Conservation (phyloP, 2,888 invertebrate genomes). For the Escarpia spicata region DNA sequence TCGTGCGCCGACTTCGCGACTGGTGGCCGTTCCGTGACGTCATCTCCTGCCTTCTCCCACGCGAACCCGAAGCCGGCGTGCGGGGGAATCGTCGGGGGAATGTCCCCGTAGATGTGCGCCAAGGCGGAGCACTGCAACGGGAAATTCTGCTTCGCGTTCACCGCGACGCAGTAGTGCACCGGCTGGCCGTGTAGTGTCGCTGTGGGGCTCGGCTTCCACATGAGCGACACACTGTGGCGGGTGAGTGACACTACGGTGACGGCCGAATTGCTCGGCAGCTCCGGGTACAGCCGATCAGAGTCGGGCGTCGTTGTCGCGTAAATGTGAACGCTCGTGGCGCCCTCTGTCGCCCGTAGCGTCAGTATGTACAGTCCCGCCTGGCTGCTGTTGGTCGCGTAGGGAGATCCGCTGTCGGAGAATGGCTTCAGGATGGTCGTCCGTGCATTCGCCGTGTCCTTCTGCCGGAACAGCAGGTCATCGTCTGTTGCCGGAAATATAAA, state of each 20-base stretch:
- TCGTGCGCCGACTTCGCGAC: background rate
- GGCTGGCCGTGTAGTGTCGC: slow-evolving; percentile 28
- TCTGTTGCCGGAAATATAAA: background rate
- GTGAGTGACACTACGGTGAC: slow-evolving; percentile 42
- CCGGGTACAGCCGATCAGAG: slow-evolving; percentile 45
- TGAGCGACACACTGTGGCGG: slow-evolving; percentile 41
- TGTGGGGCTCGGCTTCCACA: slow-evolving; percentile 50
- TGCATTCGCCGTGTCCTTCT: background rate
- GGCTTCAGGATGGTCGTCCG: slow-evolving; percentile 22
- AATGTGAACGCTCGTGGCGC: slow-evolving; percentile 54
- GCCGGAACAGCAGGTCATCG: slow-evolving; percentile 25
- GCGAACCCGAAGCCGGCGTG: slow-evolving; percentile 57
- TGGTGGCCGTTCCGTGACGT: background rate
- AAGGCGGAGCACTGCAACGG: slow-evolving; percentile 69
- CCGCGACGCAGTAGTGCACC: slow-evolving; percentile 65
- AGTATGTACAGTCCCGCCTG: slow-evolving; percentile 38
- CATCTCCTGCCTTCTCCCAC: slow-evolving; percentile 48
- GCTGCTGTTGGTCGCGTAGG: slow-evolving; percentile 27
- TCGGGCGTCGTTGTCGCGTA: slow-evolving; percentile 51
- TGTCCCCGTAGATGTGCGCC: slow-evolving; percentile 62
- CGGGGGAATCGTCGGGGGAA: slow-evolving; percentile 53
- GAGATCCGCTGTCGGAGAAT: slow-evolving; percentile 20
- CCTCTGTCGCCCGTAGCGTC: slow-evolving; percentile 48
- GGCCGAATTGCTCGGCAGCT: slow-evolving; percentile 43
- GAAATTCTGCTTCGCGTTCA: slow-evolving; percentile 67